Percentiles rank a stretch among this genome's conserved stretches.
phyloP scores from a whole-genome alignment of 2,113 vertebrate genomes.

The Sapayoa aenigma region DNA sequence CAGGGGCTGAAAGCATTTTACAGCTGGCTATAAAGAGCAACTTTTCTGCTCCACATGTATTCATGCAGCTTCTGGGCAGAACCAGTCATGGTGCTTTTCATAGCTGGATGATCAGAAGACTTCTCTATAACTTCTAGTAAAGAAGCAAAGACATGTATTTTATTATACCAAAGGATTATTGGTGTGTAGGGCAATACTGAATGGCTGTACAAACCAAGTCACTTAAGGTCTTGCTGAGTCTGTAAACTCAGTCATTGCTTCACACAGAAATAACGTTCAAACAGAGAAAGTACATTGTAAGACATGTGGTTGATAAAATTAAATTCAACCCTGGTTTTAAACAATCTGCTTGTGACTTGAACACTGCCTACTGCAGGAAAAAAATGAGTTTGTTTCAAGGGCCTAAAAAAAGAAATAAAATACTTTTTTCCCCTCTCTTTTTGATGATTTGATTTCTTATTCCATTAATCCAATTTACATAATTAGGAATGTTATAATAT shows the following conservation, averaged over 20 bases:
- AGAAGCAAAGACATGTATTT: not conserved
- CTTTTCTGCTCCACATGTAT: conserved; percentile 64
- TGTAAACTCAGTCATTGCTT: not conserved
- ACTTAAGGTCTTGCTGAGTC: not conserved
- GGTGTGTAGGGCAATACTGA: not conserved
- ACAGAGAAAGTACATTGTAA: not conserved
- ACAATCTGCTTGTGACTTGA: not conserved
- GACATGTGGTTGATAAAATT: not conserved
- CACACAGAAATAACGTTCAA: not conserved
- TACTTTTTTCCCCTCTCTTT: not conserved
- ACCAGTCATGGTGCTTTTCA: conserved; percentile 57
- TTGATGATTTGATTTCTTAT: not conserved
- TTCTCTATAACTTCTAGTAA: conserved; percentile 47
- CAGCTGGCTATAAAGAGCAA: conserved; percentile 58
- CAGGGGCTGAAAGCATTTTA: conserved; percentile 57
- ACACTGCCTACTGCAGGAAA: not conserved
- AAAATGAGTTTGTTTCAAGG: not conserved
- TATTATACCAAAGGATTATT: conserved; percentile 26
- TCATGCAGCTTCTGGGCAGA: conserved; percentile 60
- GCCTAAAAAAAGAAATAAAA: not conserved
- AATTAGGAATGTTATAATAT: not conserved
- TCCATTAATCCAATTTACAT: not conserved
- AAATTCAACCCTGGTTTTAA: not conserved
- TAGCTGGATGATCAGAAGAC: conserved; percentile 57
- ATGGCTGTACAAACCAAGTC: not conserved